These are phyloP conservation scores for Ips nitidus DNA, from an alignment of 1,140 invertebrate species.

Conservation along the genomic window DNA sequence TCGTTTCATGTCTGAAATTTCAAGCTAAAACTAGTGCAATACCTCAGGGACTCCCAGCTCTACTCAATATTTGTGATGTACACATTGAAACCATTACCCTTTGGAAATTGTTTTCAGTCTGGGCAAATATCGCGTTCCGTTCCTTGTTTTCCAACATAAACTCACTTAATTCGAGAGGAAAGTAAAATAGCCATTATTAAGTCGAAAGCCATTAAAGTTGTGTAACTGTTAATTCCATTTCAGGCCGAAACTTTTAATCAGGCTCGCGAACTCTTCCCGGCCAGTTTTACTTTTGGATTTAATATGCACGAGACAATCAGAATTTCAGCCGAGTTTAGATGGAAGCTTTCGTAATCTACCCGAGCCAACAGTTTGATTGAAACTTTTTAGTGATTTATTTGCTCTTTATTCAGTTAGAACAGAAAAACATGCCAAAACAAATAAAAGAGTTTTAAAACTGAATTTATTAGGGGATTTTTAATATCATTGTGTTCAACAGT, in stretches of 20 bases:
- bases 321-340: constrained; percentile 27
- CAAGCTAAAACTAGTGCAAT: background rate
- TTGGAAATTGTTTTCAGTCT: background rate
- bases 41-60: constrained; percentile 7
- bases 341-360: background rate
- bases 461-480: too few relatives aligned
- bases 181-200: constrained; percentile 21
- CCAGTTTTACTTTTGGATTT: constrained; percentile 29
- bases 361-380: background rate
- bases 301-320: constrained; percentile 30
- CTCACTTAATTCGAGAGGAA: background rate
- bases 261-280: constrained; percentile 4
- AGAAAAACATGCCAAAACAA: too few relatives aligned
- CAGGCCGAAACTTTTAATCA: constrained; percentile 31
- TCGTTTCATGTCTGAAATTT: background rate
- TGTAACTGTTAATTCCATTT: constrained; percentile 30
- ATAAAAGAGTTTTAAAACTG: too few relatives aligned
- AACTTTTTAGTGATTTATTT: too few relatives aligned
- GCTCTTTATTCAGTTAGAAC: too few relatives aligned
- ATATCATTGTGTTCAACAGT: too few relatives aligned
- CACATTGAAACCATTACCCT: constrained; percentile 5
- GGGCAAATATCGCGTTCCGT: too few relatives aligned
- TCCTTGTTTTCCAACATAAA: background rate
- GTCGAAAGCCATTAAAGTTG: constrained; percentile 27
- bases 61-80: constrained; percentile 3